Percentiles rank a stretch among this genome's conserved stretches.
phyloP scores from a whole-genome alignment of 2,113 vertebrate genomes.

The Caretta caretta region DNA sequence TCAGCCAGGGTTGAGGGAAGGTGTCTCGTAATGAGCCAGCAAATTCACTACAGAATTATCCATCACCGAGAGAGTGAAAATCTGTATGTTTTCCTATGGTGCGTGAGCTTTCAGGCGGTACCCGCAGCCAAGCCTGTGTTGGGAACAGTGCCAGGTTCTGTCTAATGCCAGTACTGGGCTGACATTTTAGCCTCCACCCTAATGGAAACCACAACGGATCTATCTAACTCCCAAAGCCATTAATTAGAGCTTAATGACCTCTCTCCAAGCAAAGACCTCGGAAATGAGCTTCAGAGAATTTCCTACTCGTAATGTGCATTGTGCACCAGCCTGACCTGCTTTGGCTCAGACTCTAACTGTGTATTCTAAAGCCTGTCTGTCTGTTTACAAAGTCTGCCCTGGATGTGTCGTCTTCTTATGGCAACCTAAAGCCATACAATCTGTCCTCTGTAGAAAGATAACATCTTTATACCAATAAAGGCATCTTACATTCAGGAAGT shows the following conservation, averaged over 20 bases:
- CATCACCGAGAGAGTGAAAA: constrained; percentile 27
- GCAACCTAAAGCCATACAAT: background rate
- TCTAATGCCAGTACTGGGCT: constrained; percentile 45
- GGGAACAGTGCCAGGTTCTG: constrained; percentile 50
- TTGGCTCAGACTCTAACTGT: background rate
- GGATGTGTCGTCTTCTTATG: background rate
- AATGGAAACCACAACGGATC: constrained; percentile 61
- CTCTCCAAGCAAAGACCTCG: constrained; percentile 43
- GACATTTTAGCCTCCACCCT: constrained; percentile 60
- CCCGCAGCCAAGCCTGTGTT: background rate
- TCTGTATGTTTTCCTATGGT: constrained; percentile 22
- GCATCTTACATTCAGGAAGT: background rate
- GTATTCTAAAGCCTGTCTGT: background rate
- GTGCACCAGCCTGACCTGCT: constrained; percentile 2
- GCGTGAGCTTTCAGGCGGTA: constrained; percentile 29
- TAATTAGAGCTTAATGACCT: constrained; percentile 71
- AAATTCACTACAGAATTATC: constrained; percentile 19
- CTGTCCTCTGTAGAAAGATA: background rate
- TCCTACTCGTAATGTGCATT: constrained; percentile 31
- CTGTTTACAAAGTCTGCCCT: background rate
- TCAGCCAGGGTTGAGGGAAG: background rate
- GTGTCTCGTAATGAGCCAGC: background rate
- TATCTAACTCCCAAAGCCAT: constrained; percentile 51
- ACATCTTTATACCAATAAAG: background rate
- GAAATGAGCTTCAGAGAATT: constrained; percentile 68